Percentiles rank a stretch among this genome's conserved stretches.
These are phyloP conservation scores for Microtus oregoni DNA, from an alignment of 2,113 vertebrate genomes.

Conservation along the genomic window DNA sequence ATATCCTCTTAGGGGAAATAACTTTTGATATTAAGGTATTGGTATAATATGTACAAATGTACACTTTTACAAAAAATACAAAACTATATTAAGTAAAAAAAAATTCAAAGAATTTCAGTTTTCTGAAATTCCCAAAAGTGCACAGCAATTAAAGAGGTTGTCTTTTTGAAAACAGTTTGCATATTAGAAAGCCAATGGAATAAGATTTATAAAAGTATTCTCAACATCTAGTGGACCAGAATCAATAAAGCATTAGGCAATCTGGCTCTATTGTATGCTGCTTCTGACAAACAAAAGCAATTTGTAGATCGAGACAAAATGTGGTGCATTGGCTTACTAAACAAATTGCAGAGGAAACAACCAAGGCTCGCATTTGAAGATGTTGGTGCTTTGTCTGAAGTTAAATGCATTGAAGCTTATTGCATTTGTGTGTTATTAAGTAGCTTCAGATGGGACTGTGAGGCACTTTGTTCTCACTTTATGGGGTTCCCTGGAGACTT, in stretches of 20 bases:
- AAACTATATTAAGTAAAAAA: slow-evolving; percentile 44
- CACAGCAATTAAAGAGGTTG: background rate
- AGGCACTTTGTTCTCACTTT: slow-evolving; percentile 72
- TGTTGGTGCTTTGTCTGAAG: slow-evolving; percentile 68
- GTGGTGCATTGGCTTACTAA: slow-evolving; percentile 17
- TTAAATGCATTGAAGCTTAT: slow-evolving; percentile 72
- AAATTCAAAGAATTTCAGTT: background rate
- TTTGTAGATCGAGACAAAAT: slow-evolving; percentile 37
- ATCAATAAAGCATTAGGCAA: slow-evolving; percentile 57
- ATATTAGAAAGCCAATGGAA: slow-evolving; percentile 51
- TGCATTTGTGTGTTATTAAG: slow-evolving; percentile 71
- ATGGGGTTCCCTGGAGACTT: slow-evolving; percentile 42
- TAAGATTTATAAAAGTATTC: slow-evolving; percentile 30
- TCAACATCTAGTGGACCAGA: background rate
- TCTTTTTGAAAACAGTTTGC: slow-evolving; percentile 57
- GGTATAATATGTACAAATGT: background rate
- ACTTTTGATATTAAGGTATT: background rate
- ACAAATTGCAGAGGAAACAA: slow-evolving; percentile 64
- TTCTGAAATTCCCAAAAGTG: background rate
- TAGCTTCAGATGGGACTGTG: slow-evolving; percentile 57
- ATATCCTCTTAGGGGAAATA: background rate
- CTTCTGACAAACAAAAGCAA: slow-evolving; percentile 58
- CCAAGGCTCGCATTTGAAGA: slow-evolving; percentile 61
- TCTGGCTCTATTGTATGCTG: slow-evolving; percentile 27
- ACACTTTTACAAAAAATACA: background rate